Evolutionary conservation across 2,888 invertebrate genomes (phyloP).

Genomic region (Parnassius glacialis): DNA sequence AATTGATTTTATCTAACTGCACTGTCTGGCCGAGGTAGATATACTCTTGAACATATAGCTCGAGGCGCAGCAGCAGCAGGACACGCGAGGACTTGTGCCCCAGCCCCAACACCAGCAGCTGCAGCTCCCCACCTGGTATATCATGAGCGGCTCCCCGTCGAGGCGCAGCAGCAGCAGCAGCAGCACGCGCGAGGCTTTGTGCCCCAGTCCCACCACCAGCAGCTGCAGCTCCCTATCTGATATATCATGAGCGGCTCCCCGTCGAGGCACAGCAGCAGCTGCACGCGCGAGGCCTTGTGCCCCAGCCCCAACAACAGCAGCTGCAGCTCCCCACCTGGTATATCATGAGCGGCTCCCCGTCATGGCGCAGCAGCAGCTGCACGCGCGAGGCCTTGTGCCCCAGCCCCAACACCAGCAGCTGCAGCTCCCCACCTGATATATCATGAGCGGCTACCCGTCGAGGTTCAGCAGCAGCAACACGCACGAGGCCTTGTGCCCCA

Average conservation of each 20-base stretch:
- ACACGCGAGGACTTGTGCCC: too few species aligned
- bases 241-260: slow-evolving; percentile 90
- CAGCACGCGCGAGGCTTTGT: too few species aligned
- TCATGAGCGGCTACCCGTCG: too few species aligned
- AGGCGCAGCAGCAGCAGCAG: slow-evolving; percentile 84
- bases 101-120: too few species aligned
- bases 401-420: too few species aligned
- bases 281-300: slow-evolving; percentile 88
- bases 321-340: slow-evolving; percentile 87
- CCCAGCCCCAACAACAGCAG: slow-evolving; percentile 92
- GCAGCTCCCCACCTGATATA: too few species aligned
- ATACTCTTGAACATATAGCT: slow-evolving; percentile 39
- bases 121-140: slow-evolving; percentile 86
- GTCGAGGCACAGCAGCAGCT: slow-evolving; percentile 87
- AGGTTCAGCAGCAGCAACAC: too few species aligned
- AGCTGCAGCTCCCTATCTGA: slow-evolving; percentile 76
- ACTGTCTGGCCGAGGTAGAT: too few species aligned
- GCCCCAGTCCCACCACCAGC: too few species aligned
- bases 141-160: slow-evolving; percentile 86
- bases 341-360: slow-evolving; percentile 86
- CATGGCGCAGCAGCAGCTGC: slow-evolving; percentile 86
- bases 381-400: slow-evolving; percentile 87
- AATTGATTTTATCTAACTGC: too few species aligned
- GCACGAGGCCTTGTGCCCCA: too few species aligned
- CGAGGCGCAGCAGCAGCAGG: slow-evolving; percentile 83